Evolutionary conservation across 2,797 vertebrate species (phyloP), one percentile per base, ranked within the genome.

Genomic region (Ciconia nigra): DNA sequence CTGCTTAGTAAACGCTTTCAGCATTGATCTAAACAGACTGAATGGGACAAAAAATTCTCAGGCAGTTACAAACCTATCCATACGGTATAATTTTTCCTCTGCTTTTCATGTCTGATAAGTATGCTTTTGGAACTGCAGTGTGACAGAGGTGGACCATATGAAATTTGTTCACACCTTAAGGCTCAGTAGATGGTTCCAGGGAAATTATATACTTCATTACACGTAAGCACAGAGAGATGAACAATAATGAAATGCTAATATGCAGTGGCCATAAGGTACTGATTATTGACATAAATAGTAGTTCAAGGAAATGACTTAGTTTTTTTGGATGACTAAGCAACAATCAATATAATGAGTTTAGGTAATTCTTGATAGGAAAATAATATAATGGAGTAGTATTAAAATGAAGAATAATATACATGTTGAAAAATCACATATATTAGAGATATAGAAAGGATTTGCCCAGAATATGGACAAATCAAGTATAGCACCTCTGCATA

Each of bases 141-240:
- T 91, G 86, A 87, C 47, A 90, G 69, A 90, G 46, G 25, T 86
- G 71, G 74, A 86, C 55, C 44, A 49, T 94, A 76, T 49, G 67
- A 97, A 93, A 96, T 83, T 96, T 87, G 94, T 77, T 79, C 81
- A 69, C 42, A 95, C 61, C 49, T 95, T 87, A 85, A 95, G 41
- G 72, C 24, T 82, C 54, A 81, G 22, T 54, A 41, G 46, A 90
- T 81, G 47, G 19, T 90, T 94, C 76, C 66, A 90, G 46, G 49
- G 57, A 96, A 96, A 95, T 96, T 77, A 90, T 57, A 92, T 79
- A 85, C 52, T 77, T 91, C 72, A 91, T 94, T 92, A 89, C 42
- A 88, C 52, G 90, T 69, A 85, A 94, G 69, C 24, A 67, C 31
- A 93, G 55, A 67, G 26, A 90, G 41, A 77, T 57, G 55, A 90